phyloP scores from a whole-genome alignment of 2,113 vertebrate species.

The Xiphophorus hellerii region DNA sequence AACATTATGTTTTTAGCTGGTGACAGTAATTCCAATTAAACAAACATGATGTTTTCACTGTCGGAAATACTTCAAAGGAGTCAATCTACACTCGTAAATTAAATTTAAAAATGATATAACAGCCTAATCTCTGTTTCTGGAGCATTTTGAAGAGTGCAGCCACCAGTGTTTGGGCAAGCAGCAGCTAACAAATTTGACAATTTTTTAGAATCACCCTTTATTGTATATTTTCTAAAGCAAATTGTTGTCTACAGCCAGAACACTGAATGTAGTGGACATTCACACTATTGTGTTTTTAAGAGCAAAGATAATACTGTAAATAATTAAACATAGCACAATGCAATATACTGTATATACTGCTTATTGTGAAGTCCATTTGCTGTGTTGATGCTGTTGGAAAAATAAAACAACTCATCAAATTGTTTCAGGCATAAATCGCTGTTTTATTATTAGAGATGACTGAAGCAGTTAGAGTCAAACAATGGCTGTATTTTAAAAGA shows the following conservation, averaged over 20 bases:
- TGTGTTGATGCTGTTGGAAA: neutral
- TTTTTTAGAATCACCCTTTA: neutral
- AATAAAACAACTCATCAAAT: neutral
- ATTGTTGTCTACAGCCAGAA: neutral
- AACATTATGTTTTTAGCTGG: neutral
- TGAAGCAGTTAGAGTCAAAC: neutral
- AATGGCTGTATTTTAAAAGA: neutral
- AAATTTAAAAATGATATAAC: neutral
- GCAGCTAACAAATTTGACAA: neutral
- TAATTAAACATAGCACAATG: neutral
- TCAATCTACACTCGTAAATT: neutral
- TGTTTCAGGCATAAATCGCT: neutral
- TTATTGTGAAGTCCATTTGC: neutral
- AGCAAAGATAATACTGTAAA: neutral
- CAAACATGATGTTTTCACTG: neutral
- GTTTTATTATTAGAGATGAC: neutral
- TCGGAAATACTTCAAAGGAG: neutral
- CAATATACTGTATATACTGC: neutral
- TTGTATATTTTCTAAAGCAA: neutral
- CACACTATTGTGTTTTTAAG: neutral
- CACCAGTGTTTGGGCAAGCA: neutral
- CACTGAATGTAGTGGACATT: neutral
- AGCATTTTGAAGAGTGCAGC: no score
- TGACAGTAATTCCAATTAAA: neutral
- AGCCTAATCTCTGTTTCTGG: no score